Conservation (phyloP, 23 tunicate genomes). For the Oikopleura dioica region DNA sequence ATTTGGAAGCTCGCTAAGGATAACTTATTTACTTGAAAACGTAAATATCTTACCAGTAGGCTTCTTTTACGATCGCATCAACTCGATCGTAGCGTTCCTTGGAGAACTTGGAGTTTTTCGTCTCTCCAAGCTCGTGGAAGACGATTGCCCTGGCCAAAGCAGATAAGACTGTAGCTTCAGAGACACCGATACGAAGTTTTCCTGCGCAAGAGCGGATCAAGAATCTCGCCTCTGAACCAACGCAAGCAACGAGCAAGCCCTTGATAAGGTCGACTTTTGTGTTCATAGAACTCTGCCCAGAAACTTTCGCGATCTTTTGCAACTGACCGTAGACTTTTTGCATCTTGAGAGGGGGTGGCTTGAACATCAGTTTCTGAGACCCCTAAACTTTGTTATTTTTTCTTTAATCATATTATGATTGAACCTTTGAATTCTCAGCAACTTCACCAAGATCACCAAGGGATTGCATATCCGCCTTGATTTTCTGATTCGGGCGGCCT, state of each 20-base stretch:
- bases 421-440: constrained; percentile 43
- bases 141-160: constrained; percentile 55
- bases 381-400: no score
- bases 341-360: constrained; percentile 51
- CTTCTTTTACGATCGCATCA: constrained; percentile 18
- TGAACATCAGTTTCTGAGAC: constrained; percentile 77
- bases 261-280: constrained; percentile 50
- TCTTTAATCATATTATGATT: no score
- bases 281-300: constrained; percentile 47
- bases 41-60: neutral
- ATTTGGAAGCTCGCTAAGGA: constrained; percentile 62
- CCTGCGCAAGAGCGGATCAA: constrained; percentile 52
- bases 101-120: constrained; percentile 15
- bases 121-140: constrained; percentile 11
- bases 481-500: constrained; percentile 36
- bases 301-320: constrained; percentile 53
- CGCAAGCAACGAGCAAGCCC: constrained; percentile 61
- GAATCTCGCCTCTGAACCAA: constrained; percentile 41
- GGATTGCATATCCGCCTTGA: constrained; percentile 38
- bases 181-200: constrained; percentile 67
- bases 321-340: constrained; percentile 45
- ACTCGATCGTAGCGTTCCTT: constrained; percentile 24
- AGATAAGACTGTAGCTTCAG: constrained; percentile 81
- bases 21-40: neutral
- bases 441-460: constrained; percentile 73